Percentiles rank a stretch among this genome's conserved stretches.
These are phyloP conservation scores for Galbula dea DNA, from an alignment of 2,113 vertebrate species.

Conservation along the genomic window DNA sequence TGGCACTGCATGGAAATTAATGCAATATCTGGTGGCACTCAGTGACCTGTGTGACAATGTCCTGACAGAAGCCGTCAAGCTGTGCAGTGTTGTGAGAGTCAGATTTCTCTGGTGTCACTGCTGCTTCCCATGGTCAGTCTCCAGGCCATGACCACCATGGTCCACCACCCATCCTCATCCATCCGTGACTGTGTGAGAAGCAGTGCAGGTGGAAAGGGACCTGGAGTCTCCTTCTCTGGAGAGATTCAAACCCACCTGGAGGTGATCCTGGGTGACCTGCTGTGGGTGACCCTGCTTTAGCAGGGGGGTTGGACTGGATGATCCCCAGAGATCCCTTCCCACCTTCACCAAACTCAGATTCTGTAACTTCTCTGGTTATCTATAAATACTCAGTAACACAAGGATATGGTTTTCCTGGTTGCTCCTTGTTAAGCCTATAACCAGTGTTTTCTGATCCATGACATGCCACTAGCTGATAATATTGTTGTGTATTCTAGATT, in stretches of 20 bases:
- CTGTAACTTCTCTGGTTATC: not conserved
- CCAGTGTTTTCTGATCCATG: not conserved
- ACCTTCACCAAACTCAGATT: no score
- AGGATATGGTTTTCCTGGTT: not conserved
- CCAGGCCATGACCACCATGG: no score
- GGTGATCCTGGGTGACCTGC: no score
- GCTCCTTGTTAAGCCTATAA: not conserved
- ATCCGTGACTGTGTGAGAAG: not conserved
- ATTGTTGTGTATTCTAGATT: not conserved
- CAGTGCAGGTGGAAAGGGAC: not conserved
- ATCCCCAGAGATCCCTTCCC: no score
- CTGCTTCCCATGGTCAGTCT: not conserved
- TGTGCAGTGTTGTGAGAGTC: not conserved
- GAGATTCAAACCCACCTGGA: no score
- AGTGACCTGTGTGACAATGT: not conserved
- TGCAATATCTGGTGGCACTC: not conserved
- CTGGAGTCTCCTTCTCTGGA: no score
- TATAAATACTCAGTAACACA: no score
- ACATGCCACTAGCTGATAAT: not conserved
- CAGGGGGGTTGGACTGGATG: no score
- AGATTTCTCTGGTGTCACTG: not conserved
- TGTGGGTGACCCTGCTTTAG: no score
- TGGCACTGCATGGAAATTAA: not conserved
- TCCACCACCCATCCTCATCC: not conserved
- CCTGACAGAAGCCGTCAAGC: not conserved